phyloP scores from a whole-genome alignment of 2,113 vertebrate genomes.

The Zosterops borbonicus region DNA sequence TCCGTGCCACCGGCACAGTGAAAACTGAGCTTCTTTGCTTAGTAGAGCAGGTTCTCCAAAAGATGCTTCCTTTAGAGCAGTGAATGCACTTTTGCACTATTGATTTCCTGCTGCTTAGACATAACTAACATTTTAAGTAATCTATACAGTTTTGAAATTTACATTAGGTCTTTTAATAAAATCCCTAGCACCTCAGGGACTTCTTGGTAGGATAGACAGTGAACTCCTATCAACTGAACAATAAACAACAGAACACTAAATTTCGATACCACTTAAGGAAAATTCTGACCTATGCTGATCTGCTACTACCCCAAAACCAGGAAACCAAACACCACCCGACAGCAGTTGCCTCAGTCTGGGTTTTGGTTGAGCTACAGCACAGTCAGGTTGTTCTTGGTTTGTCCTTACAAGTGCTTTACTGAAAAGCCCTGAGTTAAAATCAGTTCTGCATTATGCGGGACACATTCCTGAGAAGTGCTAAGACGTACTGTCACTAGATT shows the following conservation, averaged over 20 bases:
- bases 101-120: constrained; percentile 54
- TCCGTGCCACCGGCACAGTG: not conserved
- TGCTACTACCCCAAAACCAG: not conserved
- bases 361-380: not conserved
- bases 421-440: constrained; percentile 18
- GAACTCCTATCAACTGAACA: not conserved
- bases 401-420: not conserved
- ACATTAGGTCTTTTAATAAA: constrained; percentile 63
- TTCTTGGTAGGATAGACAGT: constrained; percentile 1
- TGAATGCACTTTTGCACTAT: constrained; percentile 52
- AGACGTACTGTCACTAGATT: not conserved
- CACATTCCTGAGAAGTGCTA: constrained; percentile 33
- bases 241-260: not conserved
- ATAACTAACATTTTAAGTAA: constrained; percentile 60
- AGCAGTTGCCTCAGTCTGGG: not conserved
- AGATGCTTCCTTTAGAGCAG: not conserved
- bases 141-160: constrained; percentile 67
- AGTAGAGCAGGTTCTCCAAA: not conserved
- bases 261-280: not conserved
- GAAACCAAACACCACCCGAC: not conserved
- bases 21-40: not conserved
- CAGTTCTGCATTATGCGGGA: not conserved
- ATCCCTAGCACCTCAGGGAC: constrained; percentile 23
- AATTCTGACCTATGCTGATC: not conserved
- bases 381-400: not conserved